Evolutionary conservation across 2,113 vertebrate genomes (phyloP).

Genomic region (Helogale parvula): DNA sequence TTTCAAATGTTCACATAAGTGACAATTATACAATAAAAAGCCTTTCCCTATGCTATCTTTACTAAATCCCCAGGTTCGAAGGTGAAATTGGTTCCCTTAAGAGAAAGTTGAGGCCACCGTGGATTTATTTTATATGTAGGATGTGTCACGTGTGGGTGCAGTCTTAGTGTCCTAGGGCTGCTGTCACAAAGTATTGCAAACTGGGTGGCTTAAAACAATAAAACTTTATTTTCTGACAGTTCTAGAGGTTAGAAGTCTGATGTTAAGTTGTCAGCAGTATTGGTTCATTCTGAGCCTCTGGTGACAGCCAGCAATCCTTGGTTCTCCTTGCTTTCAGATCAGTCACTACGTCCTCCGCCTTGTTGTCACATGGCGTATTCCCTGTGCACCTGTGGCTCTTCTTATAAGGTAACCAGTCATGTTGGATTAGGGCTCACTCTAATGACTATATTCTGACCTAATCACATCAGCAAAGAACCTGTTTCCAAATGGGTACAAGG

Average conservation of each 20-base stretch:
- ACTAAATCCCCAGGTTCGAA: neutral
- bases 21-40: neutral
- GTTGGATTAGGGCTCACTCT: neutral
- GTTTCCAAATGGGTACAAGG: neutral
- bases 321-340: rapidly evolving
- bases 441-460: neutral
- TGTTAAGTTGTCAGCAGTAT: neutral
- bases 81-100: neutral
- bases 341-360: neutral
- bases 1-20: constrained; percentile 19
- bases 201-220: neutral
- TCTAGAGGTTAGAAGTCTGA: neutral
- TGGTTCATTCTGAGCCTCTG: neutral
- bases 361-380: neutral
- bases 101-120: neutral
- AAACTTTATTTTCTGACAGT: neutral
- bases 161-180: neutral
- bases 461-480: neutral
- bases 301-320: too few species aligned
- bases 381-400: neutral
- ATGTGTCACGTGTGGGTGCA: neutral
- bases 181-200: neutral
- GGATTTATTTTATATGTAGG: neutral
- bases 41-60: neutral
- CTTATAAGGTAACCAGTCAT: neutral